Evolutionary conservation across 2,797 vertebrate species (phyloP), one percentile per base, ranked within the genome.

Genomic region (Brachymystax lenok): DNA sequence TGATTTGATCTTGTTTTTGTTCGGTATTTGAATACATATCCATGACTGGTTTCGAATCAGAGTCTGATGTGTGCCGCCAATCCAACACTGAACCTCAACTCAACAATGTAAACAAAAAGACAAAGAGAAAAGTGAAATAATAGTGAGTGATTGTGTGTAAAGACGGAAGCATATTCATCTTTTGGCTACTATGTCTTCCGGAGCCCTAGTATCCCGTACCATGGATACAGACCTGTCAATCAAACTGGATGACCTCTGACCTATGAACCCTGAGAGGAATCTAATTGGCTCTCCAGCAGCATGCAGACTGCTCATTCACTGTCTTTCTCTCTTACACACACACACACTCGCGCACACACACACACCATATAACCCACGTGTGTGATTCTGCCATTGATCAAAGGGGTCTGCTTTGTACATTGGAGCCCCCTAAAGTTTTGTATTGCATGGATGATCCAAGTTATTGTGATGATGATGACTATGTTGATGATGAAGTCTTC

Each of bases 361-460:
- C 77, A 80, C 77, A 56, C 79, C 61, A 77, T 81, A 80, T 75
- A 86, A 69, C 69, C 12, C 80, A 70, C 75, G 79, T 88, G 83
- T 82, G 84, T 74, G 77, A 80, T 72, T 75, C 85, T 83, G 83
- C 84, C 78, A 84, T 80, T 30, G 63, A 81, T 80, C 19, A 76
- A 46, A 77, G 71, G 80, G 76, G 80, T 79, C 6, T 81, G 82
- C 74, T 82, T 80, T 81, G 72, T 63, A 76, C 69, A 27, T 24
- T 33, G 63, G 81, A 54, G 69, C 46, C 40, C 72, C 21, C 75
- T 64, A 50, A 56, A 61, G 52, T 79, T 86, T 88, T 84, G 74
- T 77, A 91, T 82, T 93, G 91, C 90, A 89, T 91, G 92, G 90
- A 91, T 79, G 87, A 91, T 89, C 86, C 80, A 66, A 88, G 73